Evolutionary conservation across 2,888 invertebrate species (phyloP), one percentile per base, ranked within the genome.

Genomic region (Cryptocephalus primarius): DNA sequence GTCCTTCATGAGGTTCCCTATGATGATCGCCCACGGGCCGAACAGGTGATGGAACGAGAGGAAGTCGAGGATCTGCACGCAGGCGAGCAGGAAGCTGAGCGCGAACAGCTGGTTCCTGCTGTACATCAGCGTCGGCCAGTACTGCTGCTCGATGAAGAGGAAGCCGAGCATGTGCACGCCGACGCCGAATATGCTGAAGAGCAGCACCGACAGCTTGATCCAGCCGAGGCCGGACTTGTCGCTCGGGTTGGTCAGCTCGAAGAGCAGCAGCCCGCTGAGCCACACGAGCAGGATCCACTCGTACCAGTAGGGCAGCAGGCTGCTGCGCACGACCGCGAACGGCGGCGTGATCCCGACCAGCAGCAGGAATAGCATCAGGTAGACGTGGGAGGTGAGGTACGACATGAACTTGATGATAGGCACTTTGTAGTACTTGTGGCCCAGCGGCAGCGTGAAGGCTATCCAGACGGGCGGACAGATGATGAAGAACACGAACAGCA

Each of bases 361-460:
- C 58, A 91, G 82, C 59, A 97, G 80, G 62, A 97, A 83, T 55
- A 91, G 73, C 85, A 97, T 95, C 58, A 99, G 82, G 73, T 96
- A 96, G 62, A 99, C 85, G 73, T 99, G 99, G 8, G 97, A 96
- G 22, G 97, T 96, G 61, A 99, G 79, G 73, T 99, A 97, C 40
- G 96, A 95, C 89, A 97, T 96, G 74, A 99, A 99, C 74, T 99
- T 99, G 65, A 99, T 95, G 65, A 99, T 96, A 48, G 99, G 99
- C 63, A 97, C 92, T 77, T 95, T 92, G 77, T 94, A 91, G 74
- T 89, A 94, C 72, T 88, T 88, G 75, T 94, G 93, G 39, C 91
- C 91, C 65, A 95, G 74, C 44, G 96, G 96, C 66, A 96, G 81
- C 53, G 95, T 94, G 70, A 96, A 92, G 43, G 88, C 85, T 57